A percentile compares a stretch with the other conserved stretches of the same genome.
These are phyloP conservation scores for Isaurus tuberculatus DNA, from an alignment of 92 coral and sea anemone genomes.

Conservation along the genomic window DNA sequence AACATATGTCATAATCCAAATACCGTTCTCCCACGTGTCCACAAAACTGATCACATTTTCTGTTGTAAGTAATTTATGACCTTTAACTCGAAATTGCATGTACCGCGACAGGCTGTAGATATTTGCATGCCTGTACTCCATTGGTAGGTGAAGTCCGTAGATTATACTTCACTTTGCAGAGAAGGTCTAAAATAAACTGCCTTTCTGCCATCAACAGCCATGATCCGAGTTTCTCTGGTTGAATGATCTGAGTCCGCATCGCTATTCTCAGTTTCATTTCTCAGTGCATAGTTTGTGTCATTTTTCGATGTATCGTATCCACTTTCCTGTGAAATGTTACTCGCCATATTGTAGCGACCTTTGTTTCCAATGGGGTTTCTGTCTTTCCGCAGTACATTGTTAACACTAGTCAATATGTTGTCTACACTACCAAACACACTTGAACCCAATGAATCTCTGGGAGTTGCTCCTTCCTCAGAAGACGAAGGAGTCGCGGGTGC, in stretches of 20 bases:
- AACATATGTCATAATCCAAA: not conserved
- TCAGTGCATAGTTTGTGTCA: not conserved
- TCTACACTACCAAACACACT: slow-evolving; percentile 87
- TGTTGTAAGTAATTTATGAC: not conserved
- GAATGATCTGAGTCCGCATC: slow-evolving; percentile 43
- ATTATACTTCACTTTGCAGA: slow-evolving; percentile 67
- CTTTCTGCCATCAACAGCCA: slow-evolving; percentile 46
- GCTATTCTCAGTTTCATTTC: slow-evolving; percentile 9
- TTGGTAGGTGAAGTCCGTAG: not conserved
- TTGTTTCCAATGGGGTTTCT: not conserved
- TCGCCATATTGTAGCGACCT: slow-evolving; percentile 4
- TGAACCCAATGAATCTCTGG: slow-evolving; percentile 75
- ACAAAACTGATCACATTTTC: not conserved
- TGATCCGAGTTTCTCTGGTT: slow-evolving; percentile 38
- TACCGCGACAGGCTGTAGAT: not conserved
- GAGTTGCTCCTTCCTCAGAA: slow-evolving; percentile 76
- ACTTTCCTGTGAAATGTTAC: slow-evolving; percentile 31
- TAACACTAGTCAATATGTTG: slow-evolving; percentile 18
- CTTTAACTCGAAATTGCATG: not conserved
- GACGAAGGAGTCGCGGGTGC: slow-evolving; percentile 77
- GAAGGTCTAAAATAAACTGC: slow-evolving; percentile 61
- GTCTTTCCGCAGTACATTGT: slow-evolving; percentile 24
- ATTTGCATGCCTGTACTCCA: not conserved
- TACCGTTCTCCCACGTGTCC: not conserved
- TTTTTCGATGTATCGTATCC: slow-evolving; percentile 33